Base-by-base conservation (phyloP, 2,888 invertebrate genomes). In the Drosophila subquinaria region DNA sequence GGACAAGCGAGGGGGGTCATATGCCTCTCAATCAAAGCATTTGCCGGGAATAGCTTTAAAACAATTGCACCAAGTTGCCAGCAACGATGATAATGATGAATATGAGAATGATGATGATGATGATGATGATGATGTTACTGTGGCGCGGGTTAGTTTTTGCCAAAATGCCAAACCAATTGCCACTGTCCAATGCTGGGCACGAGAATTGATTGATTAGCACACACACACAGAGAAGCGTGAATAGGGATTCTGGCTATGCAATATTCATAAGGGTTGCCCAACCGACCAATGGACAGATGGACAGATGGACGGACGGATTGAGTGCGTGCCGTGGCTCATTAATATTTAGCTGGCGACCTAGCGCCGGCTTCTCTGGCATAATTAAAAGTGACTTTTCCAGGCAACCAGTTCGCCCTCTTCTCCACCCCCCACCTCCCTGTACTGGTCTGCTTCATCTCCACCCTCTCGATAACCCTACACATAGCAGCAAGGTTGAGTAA, bases 361-460 rank as follows among this genome's bases (percentile, higher is more conserved):
- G 57, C 59, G 65, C 62, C 64, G 38, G 59, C 62, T 71, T 55
- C 52, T 61, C 61, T 57, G 67, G 82, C 80, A 85, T 89, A 87
- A 87, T 87, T 87, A 87, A 87, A 87, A 87, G 66, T 87, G 87
- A 87, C 87, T 87, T 89, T 85, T 83, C 69, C 81, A 68, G 65
- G 61, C 77, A 77, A 63, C 69, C 73, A 73, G 59, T 17, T 40
- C 40, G 11, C 43, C 11, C 43, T 10, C 10, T 0, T 9, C 27
- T n/a, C 36, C 17, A n/a, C n/a, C n/a, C n/a, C n/a, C n/a, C n/a
- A n/a, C n/a, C 8, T 23, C 23, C 27, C 27, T 27, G 27, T 23
- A 6, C 10, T 15, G 42, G 42, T 15, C 42, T 35, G 8, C n/a
- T 35, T 30, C 56, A n/a, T 35, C 27, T 27, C 27, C 13, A 11